Evolutionary conservation across 2,113 vertebrate species (phyloP).

Genomic region (Seriola quinqueradiata): DNA sequence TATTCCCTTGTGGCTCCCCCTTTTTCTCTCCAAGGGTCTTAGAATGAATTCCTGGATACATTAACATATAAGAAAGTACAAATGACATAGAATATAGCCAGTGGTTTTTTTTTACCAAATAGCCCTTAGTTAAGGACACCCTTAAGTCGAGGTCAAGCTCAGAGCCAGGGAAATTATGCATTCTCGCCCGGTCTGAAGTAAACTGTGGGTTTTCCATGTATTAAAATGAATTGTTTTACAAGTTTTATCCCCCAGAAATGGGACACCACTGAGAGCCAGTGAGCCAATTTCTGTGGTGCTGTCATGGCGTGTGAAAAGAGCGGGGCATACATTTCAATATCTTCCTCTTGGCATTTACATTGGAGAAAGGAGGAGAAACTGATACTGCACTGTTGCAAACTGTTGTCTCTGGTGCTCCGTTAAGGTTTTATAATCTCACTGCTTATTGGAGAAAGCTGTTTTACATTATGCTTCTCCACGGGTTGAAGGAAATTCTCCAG

Average conservation of each 20-base stretch:
- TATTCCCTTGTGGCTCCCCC: constrained; percentile 61
- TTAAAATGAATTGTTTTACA: constrained; percentile 80
- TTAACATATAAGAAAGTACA: constrained; percentile 79
- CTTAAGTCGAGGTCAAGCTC: constrained; percentile 78
- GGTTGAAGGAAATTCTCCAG: neutral
- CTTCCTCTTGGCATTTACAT: constrained; percentile 69
- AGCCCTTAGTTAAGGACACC: constrained; percentile 78
- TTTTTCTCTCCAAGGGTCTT: constrained; percentile 52
- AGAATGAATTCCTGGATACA: constrained; percentile 74
- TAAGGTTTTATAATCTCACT: constrained; percentile 21
- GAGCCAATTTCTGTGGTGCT: constrained; percentile 71
- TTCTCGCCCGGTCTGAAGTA: constrained; percentile 48
- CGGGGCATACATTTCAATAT: constrained; percentile 69
- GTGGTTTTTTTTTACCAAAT: constrained; percentile 64
- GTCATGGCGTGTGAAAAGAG: constrained; percentile 70
- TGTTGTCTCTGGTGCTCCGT: constrained; percentile 37
- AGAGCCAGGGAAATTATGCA: constrained; percentile 71
- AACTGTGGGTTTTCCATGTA: constrained; percentile 65
- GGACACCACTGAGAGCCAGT: constrained; percentile 65
- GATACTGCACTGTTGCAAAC: neutral
- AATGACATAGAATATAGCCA: constrained; percentile 65
- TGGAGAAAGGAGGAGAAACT: neutral
- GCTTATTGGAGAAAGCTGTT: constrained; percentile 12
- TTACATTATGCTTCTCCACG: neutral
- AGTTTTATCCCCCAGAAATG: constrained; percentile 76